These are phyloP conservation scores for Prosopocoilus inquinatus DNA, from an alignment of 2,888 invertebrate genomes.

Conservation along the genomic window DNA sequence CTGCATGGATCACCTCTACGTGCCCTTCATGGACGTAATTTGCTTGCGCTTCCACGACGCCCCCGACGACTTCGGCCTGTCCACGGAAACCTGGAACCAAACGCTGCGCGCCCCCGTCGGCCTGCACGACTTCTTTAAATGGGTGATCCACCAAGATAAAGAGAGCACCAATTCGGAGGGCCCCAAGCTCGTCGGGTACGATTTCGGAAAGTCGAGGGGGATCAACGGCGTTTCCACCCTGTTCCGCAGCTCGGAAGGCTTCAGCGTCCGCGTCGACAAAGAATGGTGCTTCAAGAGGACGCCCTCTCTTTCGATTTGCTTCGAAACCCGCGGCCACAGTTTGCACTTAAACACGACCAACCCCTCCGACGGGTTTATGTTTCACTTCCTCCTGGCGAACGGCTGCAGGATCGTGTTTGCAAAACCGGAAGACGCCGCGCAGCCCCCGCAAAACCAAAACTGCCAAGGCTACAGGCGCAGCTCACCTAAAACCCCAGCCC, in stretches of 20 bases:
- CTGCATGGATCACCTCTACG: conserved; percentile 13
- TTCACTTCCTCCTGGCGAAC: conserved; percentile 10
- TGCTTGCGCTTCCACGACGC: conserved; percentile 14
- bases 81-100: conserved; percentile 8
- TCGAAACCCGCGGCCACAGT: conserved; percentile 6
- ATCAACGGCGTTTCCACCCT: conserved; percentile 6
- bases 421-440: background rate
- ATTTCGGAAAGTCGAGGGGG: conserved; percentile 4
- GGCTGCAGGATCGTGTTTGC: conserved; percentile 12
- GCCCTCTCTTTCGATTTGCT: conserved; percentile 1
- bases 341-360: conserved; percentile 8
- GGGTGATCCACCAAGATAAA: conserved; percentile 2
- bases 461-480: too few species aligned
- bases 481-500: too few species aligned
- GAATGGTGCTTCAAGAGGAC: background rate
- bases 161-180: background rate
- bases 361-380: background rate
- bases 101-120: conserved; percentile 6
- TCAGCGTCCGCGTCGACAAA: conserved; percentile 16
- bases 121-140: conserved; percentile 14
- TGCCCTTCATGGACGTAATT: conserved; percentile 14
- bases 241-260: conserved; percentile 16
- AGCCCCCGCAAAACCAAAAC: too few species aligned
- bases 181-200: background rate
- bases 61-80: conserved; percentile 13